Percentiles rank a stretch among this genome's conserved stretches.
Conservation (phyloP, 2,113 vertebrate species). For the Otolemur garnettii region DNA sequence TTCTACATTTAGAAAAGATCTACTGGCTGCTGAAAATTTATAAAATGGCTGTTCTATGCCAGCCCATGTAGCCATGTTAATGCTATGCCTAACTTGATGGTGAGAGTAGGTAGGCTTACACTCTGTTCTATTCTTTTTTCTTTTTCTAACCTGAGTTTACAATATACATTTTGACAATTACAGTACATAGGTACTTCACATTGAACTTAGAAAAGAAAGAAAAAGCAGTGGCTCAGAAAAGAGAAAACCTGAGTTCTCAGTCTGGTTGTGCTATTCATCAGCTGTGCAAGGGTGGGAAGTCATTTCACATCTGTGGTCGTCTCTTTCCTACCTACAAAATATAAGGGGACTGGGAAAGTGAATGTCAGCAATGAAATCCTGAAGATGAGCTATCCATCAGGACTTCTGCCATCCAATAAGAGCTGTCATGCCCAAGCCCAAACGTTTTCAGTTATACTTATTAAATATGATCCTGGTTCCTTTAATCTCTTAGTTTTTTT, state of each 20-base stretch:
- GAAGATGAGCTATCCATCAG: neutral
- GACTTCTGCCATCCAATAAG: neutral
- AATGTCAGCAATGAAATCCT: neutral
- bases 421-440: neutral
- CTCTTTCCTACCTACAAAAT: slow-evolving; percentile 25
- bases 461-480: neutral
- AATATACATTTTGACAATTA: slow-evolving; percentile 2
- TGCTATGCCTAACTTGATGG: neutral
- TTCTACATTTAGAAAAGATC: neutral
- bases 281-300: neutral
- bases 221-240: neutral
- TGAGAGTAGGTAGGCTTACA: neutral
- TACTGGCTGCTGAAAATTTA: neutral
- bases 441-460: neutral
- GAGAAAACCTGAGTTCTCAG: neutral
- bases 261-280: neutral
- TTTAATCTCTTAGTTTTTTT: neutral
- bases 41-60: neutral
- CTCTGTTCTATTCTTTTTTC: neutral
- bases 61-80: neutral
- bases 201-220: neutral
- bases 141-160: neutral
- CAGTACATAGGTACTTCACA: neutral
- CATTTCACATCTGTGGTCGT: neutral
- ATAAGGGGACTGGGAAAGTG: neutral